Percentiles rank a stretch among this genome's conserved stretches.
These are phyloP conservation scores for Rhipidura dahli DNA, from an alignment of 2,113 vertebrate species.

Conservation along the genomic window DNA sequence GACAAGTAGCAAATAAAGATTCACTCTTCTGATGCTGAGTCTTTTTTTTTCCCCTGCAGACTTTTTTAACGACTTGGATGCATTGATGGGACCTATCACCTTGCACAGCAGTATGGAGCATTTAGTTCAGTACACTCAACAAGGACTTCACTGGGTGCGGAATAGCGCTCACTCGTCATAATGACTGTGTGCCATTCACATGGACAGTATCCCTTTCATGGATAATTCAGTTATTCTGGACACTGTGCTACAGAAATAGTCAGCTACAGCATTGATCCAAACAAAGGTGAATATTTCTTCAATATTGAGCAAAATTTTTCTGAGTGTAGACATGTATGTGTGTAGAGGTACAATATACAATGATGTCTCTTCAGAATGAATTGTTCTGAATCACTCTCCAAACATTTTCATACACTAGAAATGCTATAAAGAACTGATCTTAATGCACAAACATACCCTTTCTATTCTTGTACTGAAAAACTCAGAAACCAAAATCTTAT, in stretches of 20 bases:
- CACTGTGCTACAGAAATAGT: slow-evolving; percentile 75
- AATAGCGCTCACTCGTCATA: slow-evolving; percentile 86
- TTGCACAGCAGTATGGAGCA: slow-evolving; percentile 96
- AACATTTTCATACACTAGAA: slow-evolving; percentile 20
- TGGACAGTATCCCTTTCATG: slow-evolving; percentile 2
- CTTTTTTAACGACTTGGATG: slow-evolving; percentile 97
- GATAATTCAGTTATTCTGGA: slow-evolving; percentile 69
- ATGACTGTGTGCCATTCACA: slow-evolving; percentile 35
- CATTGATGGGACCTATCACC: slow-evolving; percentile 92
- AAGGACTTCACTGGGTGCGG: slow-evolving; percentile 96
- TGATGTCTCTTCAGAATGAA: slow-evolving; percentile 48
- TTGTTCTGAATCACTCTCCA: slow-evolving; percentile 47
- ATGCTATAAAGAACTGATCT: slow-evolving; percentile 32
- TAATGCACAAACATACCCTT: slow-evolving; percentile 28
- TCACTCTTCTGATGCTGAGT: not conserved
- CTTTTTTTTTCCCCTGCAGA: slow-evolving; percentile 71
- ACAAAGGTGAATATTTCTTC: slow-evolving; percentile 67
- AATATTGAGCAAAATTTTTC: slow-evolving; percentile 36
- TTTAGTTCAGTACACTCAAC: slow-evolving; percentile 93
- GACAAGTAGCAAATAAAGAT: slow-evolving; percentile 26
- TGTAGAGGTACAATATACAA: slow-evolving; percentile 1
- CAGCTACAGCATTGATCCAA: slow-evolving; percentile 65
- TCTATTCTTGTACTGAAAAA: slow-evolving; percentile 47
- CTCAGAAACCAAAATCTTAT: slow-evolving; percentile 59
- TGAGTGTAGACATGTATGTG: slow-evolving; percentile 39